Evolutionary conservation across 2,888 invertebrate species (phyloP).

Genomic region (Neoaliturus tenellus): DNA sequence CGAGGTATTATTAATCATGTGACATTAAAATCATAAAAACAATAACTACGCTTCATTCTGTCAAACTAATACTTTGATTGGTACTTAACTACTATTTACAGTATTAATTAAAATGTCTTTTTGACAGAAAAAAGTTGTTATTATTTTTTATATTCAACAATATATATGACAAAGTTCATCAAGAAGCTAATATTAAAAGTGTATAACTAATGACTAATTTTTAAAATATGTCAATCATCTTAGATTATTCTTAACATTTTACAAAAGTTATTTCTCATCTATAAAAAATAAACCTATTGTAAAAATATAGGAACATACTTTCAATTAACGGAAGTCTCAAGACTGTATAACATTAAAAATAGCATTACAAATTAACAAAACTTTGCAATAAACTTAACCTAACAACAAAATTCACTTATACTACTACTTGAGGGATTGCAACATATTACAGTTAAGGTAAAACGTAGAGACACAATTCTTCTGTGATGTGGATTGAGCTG

Average conservation of each 20-base stretch:
- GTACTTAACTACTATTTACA: too few relatives aligned
- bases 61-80: too few relatives aligned
- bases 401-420: not conserved
- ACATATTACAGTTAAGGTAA: not conserved
- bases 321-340: not conserved
- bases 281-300: not conserved
- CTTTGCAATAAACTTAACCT: not conserved
- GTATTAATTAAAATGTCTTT: too few relatives aligned
- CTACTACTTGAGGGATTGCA: not conserved
- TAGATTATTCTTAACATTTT: not conserved
- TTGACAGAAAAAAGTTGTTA: too few relatives aligned
- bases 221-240: not conserved
- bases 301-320: constrained; percentile 19
- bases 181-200: too few relatives aligned
- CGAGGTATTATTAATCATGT: too few relatives aligned
- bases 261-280: not conserved
- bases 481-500: not conserved
- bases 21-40: too few relatives aligned
- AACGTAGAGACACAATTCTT: too few relatives aligned
- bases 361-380: not conserved
- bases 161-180: too few relatives aligned
- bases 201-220: not conserved
- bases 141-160: too few relatives aligned
- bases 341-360: not conserved
- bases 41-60: too few relatives aligned